These are phyloP conservation scores for Larimichthys polyactis DNA, from an alignment of 2,113 vertebrate species.

Conservation along the genomic window DNA sequence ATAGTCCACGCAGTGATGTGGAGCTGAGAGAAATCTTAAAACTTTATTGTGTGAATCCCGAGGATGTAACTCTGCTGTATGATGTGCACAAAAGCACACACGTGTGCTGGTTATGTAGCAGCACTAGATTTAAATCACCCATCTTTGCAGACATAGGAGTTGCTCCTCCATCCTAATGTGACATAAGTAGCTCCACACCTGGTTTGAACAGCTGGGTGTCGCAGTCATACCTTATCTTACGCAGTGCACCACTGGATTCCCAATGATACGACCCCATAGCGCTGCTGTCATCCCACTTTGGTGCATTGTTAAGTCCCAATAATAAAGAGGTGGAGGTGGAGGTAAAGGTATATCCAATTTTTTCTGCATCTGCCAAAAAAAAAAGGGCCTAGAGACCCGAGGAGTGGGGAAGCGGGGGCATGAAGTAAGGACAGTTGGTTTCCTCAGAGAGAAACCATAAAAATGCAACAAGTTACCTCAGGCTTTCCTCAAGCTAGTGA, in stretches of 20 bases:
- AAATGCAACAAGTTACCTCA: slow-evolving; percentile 66
- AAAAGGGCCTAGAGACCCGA: slow-evolving; percentile 1
- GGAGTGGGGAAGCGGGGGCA: slow-evolving; percentile 38
- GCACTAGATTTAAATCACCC: no score
- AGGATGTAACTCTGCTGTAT: no score
- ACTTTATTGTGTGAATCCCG: no score
- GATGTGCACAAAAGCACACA: no score
- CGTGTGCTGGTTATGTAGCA: no score
- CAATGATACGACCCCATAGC: no score
- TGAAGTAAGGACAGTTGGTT: slow-evolving; percentile 39
- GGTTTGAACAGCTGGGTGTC: not conserved
- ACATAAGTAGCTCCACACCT: no score
- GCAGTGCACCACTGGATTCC: not conserved
- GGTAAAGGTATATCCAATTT: not conserved
- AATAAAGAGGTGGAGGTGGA: not conserved
- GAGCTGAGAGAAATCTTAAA: no score
- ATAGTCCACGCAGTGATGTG: no score
- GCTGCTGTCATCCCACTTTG: not conserved
- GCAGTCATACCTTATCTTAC: not conserved
- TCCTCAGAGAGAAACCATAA: slow-evolving; percentile 52
- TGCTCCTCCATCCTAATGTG: no score
- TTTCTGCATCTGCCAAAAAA: not conserved
- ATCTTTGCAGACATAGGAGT: no score
- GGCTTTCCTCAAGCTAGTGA: slow-evolving; percentile 16
- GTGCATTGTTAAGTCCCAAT: not conserved